Conservation (phyloP, 2,888 invertebrate genomes). For the Pterostichus niger region DNA sequence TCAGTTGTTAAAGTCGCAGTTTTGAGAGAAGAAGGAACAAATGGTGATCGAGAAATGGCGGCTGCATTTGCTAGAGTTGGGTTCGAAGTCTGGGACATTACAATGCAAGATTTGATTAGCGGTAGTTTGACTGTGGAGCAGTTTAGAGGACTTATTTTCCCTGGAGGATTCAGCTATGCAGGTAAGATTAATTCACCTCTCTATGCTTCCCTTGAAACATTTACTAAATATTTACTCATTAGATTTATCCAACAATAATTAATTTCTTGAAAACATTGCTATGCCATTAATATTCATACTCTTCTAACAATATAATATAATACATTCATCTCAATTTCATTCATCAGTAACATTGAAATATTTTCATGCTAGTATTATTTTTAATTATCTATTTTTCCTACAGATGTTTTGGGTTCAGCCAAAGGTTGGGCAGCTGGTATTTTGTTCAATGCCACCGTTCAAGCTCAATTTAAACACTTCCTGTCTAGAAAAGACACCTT, state of each 20-base stretch:
- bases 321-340: too few relatives aligned
- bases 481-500: conserved; percentile 88
- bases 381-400: too few relatives aligned
- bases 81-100: conserved; percentile 95
- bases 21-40: conserved; percentile 96
- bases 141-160: conserved; percentile 95
- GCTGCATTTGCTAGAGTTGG: conserved; percentile 92
- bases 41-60: conserved; percentile 99
- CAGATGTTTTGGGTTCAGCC: conserved; percentile 95
- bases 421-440: conserved; percentile 99
- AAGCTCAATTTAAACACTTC: conserved; percentile 89
- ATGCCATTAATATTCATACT: too few relatives aligned
- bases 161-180: conserved; percentile 99
- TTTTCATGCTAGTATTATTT: too few relatives aligned
- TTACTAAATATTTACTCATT: too few relatives aligned
- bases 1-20: conserved; percentile 88
- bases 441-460: conserved; percentile 87
- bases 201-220: too few relatives aligned
- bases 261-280: too few relatives aligned
- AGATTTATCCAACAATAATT: too few relatives aligned
- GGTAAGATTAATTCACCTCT: too few relatives aligned
- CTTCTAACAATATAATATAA: too few relatives aligned
- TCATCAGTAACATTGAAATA: too few relatives aligned
- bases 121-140: conserved; percentile 85
- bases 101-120: conserved; percentile 93